Base-by-base conservation (phyloP, 2,113 vertebrate genomes). In the Gadus macrocephalus region DNA sequence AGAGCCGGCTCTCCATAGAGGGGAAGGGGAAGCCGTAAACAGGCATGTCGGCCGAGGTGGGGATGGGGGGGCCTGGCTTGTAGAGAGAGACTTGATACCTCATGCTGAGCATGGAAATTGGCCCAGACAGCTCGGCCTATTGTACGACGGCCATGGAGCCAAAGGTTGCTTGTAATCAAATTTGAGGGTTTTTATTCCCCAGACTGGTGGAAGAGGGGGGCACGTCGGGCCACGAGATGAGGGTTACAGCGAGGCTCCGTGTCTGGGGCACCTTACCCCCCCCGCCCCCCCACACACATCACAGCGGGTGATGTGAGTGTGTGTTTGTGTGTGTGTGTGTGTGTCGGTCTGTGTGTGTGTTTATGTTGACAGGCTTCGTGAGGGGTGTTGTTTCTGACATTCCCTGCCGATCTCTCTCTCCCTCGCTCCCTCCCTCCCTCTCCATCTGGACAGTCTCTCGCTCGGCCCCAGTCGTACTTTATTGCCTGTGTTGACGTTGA, bases 81-180 rank as follows among this genome's bases (percentile, higher is more conserved):
- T 92, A 85, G 90, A 87, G 91, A 91, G 92, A 91, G 94, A 94
- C 92, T 92, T 90, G 93, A 92, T 94, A 92, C 94, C 95, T 94
- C 95, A 96, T 95, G 96, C 95, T 97, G 96, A 95, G 96, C 95
- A 96, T 96, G 96, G 94, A 97, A 98, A 98, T 96, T 94, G 94
- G 93, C 93, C 94, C 94, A 95, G 96, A 97, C 96, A 97, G 93
- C 94, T 93, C 90, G 84, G 91, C 86, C 95, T 91, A 95, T 98
- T 98, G 95, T 98, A 92, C 83, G 82, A 84, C 82, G 92, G 93
- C 94, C 94, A 92, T 91, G 91, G 94, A 97, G 95, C 95, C 96
- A 98, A 97, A 98, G 95, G 96, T 96, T 96, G 92, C 96, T 95
- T 98, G 95, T 96, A 96, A 96, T 96, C 94, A 96, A 95, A 98